Base-by-base conservation (phyloP, 2,888 invertebrate species). In the Tachina fera region DNA sequence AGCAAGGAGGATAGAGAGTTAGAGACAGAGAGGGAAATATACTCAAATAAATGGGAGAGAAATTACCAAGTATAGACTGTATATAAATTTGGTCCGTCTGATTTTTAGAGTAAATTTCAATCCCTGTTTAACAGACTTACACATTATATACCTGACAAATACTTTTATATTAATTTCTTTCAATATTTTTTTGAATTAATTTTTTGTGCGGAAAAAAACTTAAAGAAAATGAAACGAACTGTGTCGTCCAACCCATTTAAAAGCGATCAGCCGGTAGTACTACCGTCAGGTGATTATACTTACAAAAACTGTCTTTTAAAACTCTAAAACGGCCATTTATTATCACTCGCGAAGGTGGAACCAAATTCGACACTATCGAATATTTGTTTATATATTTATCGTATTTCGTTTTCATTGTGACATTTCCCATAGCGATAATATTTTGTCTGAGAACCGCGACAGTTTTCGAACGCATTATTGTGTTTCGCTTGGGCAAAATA, bases 381-480 rank as follows among this genome's bases (percentile, higher is more conserved):
- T 65, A 79, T 41, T 19, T 88, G 1, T 87, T 88, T 9, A 88
- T 87, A 14, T 14, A 80, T 14, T 31, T 91, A 1, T 89, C 92
- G 1, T 74, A 89, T 9, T 1, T 91, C 4, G 1, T 90, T 14
- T 67, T 90, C 19, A 47, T 91, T 14, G 19, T 90, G n/a, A 87
- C 89, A 9, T 90, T 91, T 63, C 92, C 92, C 22, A 41, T 90
- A 3, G 88, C 90, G 1, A 68, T 92, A 16, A 87, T 90, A 9
- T 47, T 88, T 10, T 91, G 90, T 41, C 43, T 92, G 19, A 85
- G 92, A 89, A 92, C 94, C n/a, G 93, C 94, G 3, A 93, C 94
- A 79, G 95, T 95, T 89, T 95, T 94, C 89, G 94, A 95, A 88
- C 92, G 95, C 88, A 94, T 94, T 60, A 95, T 95, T 11, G 94